Evolutionary conservation across 2,113 vertebrate species (phyloP), one percentile per base, ranked within the genome.

Genomic region (Conger conger): DNA sequence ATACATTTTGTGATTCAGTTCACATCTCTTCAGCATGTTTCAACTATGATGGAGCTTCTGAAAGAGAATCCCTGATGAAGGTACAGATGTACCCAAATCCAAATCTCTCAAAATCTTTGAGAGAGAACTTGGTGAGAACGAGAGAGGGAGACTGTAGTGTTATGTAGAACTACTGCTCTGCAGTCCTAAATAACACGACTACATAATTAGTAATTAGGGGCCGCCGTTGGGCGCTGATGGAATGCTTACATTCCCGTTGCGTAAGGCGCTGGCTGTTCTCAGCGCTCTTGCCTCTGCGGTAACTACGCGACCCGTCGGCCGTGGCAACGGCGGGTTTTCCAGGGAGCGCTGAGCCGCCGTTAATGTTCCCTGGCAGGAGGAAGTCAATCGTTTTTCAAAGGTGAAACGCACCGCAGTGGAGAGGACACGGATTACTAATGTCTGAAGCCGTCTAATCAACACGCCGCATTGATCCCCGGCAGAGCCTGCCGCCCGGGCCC

Each of bases 401-500:
- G 63, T 18, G 82, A 83, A 63, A 53, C 20, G 30, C 38, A 42
- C 82, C 9, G 36, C 82, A 54, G 73, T 83, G 63, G 63, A 77
- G 45, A 83, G 73, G 73, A 30, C 73, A 50, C 73, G 40, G 73
- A 40, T 83, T 83, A 76, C 60, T 83, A 73, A 83, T 60, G 54
- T 83, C 40, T 78, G 38, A 33, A 36, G 16, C 30, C 18, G 82
- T 23, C 40, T 35, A 33, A 77, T 83, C 33, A 11, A 50, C 63
- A n/a, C 38, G n/a, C 8, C 13, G 77, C 79, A 81, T 50, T 4
- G 79, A 81, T 81, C 23, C 38, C 68, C 4, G 0, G 77, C 37
- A 38, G 1, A 79, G 13, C 38, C 36, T 9, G 54, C 54, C 54
- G 54, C 18, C 13, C 1, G 15, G 18, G 54, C 54, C 23, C 20